Evolutionary conservation across 2,888 invertebrate species (phyloP), one percentile per base, ranked within the genome.

Genomic region (Watsonalla cultraria): DNA sequence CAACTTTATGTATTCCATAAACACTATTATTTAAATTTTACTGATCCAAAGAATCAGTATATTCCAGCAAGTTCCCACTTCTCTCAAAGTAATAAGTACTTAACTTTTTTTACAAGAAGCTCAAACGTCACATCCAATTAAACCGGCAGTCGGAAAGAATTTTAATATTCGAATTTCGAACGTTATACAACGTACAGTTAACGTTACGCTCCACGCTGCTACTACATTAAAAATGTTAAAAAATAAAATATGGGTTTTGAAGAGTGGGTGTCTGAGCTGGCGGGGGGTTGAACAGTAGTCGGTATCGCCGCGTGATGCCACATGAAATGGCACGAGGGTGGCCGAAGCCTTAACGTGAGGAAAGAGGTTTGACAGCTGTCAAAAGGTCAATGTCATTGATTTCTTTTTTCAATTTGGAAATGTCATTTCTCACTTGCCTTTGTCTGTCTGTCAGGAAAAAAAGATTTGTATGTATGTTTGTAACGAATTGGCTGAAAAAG

Each of bases 211-310:
- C 68, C 66, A 70, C 59, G 70, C 70, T 72, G 68, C 68, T 59
- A 62, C 59, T 56, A 61, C 58, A 62, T 65, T 64, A 59, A 66
- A 62, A 54, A 54, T 49, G 48, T 72, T 71, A 66, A 64, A 64
- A 68, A 74, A 74, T 71, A 71, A 73, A 79, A 75, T 73, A 74
- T 76, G 67, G 69, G 66, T 70, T 71, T 72, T 72, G 75, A 72
- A 70, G 70, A 73, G 69, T 70, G 73, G 75, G 79, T 81, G 78
- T 76, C 76, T 72, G 65, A 69, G 57, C 74, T 80, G 66, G 78
- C 85, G 75, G 90, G 89, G 87, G 88, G 86, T 67, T 78, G 68
- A 76, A 89, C 90, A 78, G 90, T 90, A 90, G 90, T 79, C 60
- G 69, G 68, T 63, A 58, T 61, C 89, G 68, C 89, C 68, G 86